Evolutionary conservation across 30 jellyfish, hydroid and myxozoan species (phyloP).

Genomic region (Hydractinia echinata): DNA sequence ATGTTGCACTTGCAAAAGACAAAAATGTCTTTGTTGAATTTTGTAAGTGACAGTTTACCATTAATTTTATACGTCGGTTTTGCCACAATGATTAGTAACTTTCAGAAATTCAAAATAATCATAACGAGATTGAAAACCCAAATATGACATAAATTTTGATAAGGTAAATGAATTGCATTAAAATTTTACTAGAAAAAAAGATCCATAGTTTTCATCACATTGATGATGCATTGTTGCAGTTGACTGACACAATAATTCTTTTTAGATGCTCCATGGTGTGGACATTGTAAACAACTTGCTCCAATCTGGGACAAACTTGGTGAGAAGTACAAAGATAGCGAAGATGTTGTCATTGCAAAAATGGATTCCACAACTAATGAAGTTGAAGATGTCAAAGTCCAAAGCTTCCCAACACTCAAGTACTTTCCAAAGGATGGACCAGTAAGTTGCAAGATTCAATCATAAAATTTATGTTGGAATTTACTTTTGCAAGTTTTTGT

Average conservation of each 20-base stretch:
- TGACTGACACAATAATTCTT: background rate
- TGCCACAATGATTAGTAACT: no score
- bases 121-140: no score
- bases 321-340: conserved; percentile 74
- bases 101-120: no score
- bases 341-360: conserved; percentile 85
- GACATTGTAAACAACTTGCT: conserved; percentile 95
- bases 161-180: no score
- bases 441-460: background rate
- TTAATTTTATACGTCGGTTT: background rate
- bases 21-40: conserved; percentile 88
- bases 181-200: no score
- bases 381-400: conserved; percentile 92
- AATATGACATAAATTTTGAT: no score
- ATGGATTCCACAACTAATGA: conserved; percentile 99
- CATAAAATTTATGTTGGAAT: no score
- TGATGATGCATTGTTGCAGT: no score
- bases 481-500: no score
- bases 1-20: conserved; percentile 56
- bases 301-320: conserved; percentile 99
- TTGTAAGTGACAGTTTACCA: conserved; percentile 45
- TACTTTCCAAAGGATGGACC: conserved; percentile 80
- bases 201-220: no score
- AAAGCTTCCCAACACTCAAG: conserved; percentile 95
- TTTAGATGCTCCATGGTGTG: conserved; percentile 99